phyloP scores from a whole-genome alignment of 23 tunicate species.

The Halocynthia aurantium region DNA sequence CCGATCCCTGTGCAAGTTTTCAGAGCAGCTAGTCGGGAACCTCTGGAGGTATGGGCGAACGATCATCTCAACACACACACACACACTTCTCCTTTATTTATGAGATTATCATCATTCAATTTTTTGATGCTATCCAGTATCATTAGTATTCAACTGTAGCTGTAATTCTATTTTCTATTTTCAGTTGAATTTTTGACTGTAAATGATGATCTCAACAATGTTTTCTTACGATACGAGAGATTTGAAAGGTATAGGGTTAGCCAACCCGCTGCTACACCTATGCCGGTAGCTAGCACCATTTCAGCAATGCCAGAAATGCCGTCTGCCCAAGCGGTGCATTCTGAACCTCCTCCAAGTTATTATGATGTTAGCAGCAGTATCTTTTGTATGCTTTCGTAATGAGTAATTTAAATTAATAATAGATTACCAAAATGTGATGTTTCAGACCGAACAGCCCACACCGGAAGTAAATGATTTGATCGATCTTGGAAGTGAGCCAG shows the following conservation, averaged over 20 bases:
- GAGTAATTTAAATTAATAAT: too few species aligned
- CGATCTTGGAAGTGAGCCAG: slow-evolving; percentile 27
- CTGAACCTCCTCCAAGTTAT: slow-evolving; percentile 93
- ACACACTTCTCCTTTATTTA: too few species aligned
- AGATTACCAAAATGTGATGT: background rate
- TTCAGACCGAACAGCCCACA: slow-evolving; percentile 55
- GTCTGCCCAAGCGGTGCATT: background rate
- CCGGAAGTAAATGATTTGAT: slow-evolving; percentile 76
- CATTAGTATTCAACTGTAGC: too few species aligned
- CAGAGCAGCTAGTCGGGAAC: too few species aligned
- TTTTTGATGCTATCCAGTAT: too few species aligned
- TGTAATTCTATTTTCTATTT: background rate
- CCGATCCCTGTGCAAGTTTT: too few species aligned
- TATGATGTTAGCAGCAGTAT: slow-evolving; percentile 26
- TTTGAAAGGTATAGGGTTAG: slow-evolving; percentile 59
- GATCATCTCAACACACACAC: too few species aligned
- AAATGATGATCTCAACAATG: slow-evolving; percentile 87
- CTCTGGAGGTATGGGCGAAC: too few species aligned
- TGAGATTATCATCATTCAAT: too few species aligned
- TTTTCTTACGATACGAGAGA: slow-evolving; percentile 74
- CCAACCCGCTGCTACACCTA: slow-evolving; percentile 21
- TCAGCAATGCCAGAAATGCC: background rate
- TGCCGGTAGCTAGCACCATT: background rate
- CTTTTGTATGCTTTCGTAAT: too few species aligned
- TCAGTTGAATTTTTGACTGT: slow-evolving; percentile 52